A percentile compares a stretch with the other conserved stretches of the same genome.
These are phyloP conservation scores for Xiphorhynchus elegans DNA, from an alignment of 2,113 vertebrate genomes.

Conservation along the genomic window DNA sequence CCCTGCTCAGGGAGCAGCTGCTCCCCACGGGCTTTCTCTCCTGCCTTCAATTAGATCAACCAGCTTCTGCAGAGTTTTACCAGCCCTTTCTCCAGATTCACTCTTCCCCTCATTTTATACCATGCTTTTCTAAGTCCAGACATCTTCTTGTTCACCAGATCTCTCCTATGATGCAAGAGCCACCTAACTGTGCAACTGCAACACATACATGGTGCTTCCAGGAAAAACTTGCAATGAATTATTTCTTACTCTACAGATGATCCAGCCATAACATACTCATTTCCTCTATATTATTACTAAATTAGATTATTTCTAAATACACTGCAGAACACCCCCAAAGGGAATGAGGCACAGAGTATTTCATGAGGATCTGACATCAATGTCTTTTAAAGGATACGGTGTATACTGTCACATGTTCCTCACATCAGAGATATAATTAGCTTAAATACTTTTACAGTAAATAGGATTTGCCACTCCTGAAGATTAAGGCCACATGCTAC, in stretches of 20 bases:
- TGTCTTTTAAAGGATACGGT: constrained; percentile 36
- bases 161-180: neutral
- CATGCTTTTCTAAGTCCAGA: neutral
- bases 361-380: neutral
- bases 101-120: neutral
- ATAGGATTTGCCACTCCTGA: constrained; percentile 82
- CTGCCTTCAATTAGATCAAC: neutral
- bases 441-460: constrained; percentile 79
- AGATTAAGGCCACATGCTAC: constrained; percentile 57
- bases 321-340: neutral
- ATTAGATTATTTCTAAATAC: neutral
- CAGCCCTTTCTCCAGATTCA: neutral
- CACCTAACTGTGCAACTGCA: neutral
- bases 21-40: neutral
- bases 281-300: neutral
- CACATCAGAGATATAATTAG: constrained; percentile 78
- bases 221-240: neutral
- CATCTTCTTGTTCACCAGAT: neutral
- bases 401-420: constrained; percentile 67
- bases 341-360: neutral
- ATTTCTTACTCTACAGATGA: neutral
- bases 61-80: neutral
- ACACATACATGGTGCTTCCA: neutral
- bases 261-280: neutral
- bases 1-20: neutral